These are phyloP conservation scores for Eilema sororculum DNA, from an alignment of 2,888 invertebrate genomes.

Conservation along the genomic window DNA sequence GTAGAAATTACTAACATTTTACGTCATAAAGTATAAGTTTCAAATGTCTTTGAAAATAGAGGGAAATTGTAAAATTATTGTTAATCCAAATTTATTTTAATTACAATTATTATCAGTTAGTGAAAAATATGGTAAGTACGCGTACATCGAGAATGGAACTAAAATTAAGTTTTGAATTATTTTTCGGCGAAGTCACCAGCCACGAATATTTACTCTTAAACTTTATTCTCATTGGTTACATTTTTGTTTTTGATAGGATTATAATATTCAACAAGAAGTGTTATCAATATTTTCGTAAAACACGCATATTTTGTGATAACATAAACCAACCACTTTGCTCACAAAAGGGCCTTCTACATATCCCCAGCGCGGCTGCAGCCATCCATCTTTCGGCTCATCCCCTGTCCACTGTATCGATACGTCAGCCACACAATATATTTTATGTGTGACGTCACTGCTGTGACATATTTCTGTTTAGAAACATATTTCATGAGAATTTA, in stretches of 20 bases:
- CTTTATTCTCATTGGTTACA: neutral
- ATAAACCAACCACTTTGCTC: neutral
- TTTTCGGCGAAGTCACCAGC: neutral
- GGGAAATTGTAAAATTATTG: neutral
- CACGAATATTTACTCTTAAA: neutral
- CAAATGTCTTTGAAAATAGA: neutral
- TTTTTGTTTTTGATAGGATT: neutral
- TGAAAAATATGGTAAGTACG: neutral
- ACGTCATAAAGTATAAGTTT: neutral
- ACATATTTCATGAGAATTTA: slow-evolving; percentile 34
- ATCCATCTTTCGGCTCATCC: slow-evolving; percentile 36
- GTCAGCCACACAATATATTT: slow-evolving; percentile 33
- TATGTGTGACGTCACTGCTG: slow-evolving; percentile 14
- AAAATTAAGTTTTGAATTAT: no score
- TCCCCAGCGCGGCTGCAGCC: slow-evolving; percentile 37
- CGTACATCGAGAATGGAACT: neutral
- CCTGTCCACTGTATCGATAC: slow-evolving; percentile 39
- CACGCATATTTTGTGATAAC: neutral
- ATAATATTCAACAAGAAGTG: neutral
- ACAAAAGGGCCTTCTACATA: slow-evolving; percentile 1
- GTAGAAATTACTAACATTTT: neutral
- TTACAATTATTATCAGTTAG: neutral
- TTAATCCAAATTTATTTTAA: neutral
- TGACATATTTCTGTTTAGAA: slow-evolving; percentile 23
- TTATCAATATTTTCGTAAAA: neutral